Base-by-base conservation (phyloP, 2,113 vertebrate genomes). In the Bujurquina vittata region DNA sequence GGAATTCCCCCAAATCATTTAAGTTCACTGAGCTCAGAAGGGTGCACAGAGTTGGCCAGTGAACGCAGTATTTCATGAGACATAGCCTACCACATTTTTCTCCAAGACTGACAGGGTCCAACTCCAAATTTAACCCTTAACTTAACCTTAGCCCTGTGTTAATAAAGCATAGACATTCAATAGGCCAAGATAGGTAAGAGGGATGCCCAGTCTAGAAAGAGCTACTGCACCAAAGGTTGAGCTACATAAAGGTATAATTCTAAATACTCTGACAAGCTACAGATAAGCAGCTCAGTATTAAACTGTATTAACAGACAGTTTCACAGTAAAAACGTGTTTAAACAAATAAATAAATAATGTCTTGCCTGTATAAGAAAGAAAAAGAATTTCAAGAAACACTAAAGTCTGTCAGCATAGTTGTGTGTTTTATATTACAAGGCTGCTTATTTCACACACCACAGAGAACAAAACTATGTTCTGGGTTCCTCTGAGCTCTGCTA, bases 401-500 rank as follows among this genome's bases (percentile, higher is more conserved):
- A 17, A 79, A 52, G 57, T 65, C 57, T 88, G 84, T 86, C 76
- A 81, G 79, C 74, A 69, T 56, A 81, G 76, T 26, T 81, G 79
- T 54, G 77, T 78, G 86, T 91, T 91, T 92, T 92, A 74, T 90
- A 87, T 87, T 90, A 92, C 89, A 88, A 88, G 76, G 58, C 88
- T 87, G 84, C 83, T 81, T 81, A 37, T 90, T 87, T 82, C 61
- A 79, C 77, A 67, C 40, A 52, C 80, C 80, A 62, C 84, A 85
- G 80, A 88, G 69, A 81, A 79, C 77, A 74, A 67, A 93, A 87
- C 75, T 86, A 86, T 92, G 89, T 58, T 85, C 90, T 88, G 88
- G 86, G 59, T 84, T 89, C 78, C 65, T 92, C 74, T 29, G 79
- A 92, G 80, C 82, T 81, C 79, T 54, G 87, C 43, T 90, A 69